phyloP scores from a whole-genome alignment of 2,888 invertebrate genomes.

The Drosophila nr. fundita region DNA sequence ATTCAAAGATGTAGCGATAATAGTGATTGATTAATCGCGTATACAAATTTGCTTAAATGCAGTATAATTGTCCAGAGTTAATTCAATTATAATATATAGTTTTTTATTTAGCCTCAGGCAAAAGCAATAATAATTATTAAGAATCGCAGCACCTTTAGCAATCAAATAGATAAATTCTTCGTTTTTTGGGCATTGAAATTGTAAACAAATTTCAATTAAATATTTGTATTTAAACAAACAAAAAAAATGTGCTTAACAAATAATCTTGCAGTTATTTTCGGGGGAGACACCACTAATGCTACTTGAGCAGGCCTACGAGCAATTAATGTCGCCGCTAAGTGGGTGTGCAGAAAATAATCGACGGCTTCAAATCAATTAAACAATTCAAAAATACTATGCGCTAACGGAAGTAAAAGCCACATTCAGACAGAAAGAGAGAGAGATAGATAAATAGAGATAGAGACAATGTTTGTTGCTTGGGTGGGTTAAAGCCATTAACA shows the following conservation, averaged over 20 bases:
- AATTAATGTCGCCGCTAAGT: constrained; percentile 72
- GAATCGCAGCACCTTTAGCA: background rate
- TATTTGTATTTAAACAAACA: background rate
- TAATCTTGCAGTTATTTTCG: constrained; percentile 21
- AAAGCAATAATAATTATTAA: constrained; percentile 46
- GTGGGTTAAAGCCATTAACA: constrained; percentile 78
- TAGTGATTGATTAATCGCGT: constrained; percentile 68
- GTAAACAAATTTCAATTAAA: constrained; percentile 13
- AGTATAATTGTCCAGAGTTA: constrained; percentile 63
- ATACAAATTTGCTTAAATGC: constrained; percentile 72
- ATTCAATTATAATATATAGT: constrained; percentile 66
- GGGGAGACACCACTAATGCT: constrained; percentile 55
- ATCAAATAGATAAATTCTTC: constrained; percentile 35
- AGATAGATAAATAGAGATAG: constrained; percentile 17
- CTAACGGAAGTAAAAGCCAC: constrained; percentile 72
- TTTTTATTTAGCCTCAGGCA: constrained; percentile 40
- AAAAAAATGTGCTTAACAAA: constrained; percentile 3
- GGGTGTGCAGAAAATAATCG: constrained; percentile 56
- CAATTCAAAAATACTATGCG: constrained; percentile 56
- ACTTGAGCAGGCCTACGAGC: constrained; percentile 71
- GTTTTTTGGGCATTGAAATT: background rate
- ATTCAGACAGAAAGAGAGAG: constrained; percentile 8
- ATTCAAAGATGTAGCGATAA: constrained; percentile 36
- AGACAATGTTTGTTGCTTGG: constrained; percentile 58
- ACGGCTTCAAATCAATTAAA: constrained; percentile 73